These are phyloP conservation scores for Mormyrus lacerda DNA, from an alignment of 2,113 vertebrate genomes.

Conservation along the genomic window DNA sequence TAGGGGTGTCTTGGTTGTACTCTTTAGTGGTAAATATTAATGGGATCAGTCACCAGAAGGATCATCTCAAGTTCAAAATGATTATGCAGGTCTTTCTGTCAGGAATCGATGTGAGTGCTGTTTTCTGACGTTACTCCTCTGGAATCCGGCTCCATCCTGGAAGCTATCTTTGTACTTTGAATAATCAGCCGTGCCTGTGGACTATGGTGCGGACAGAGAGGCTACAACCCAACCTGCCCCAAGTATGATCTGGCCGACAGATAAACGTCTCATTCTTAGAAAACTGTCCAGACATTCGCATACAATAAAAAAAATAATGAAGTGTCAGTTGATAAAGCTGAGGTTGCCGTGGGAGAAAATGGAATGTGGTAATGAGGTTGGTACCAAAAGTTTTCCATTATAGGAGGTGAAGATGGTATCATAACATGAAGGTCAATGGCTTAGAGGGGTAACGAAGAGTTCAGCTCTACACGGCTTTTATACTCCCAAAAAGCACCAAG, in stretches of 20 bases:
- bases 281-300: neutral
- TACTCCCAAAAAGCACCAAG: neutral
- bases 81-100: constrained; percentile 11
- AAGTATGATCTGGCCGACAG: neutral
- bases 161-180: neutral
- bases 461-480: neutral
- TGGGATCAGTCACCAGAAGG: neutral
- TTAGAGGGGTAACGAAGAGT: neutral
- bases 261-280: neutral
- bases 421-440: constrained; percentile 5
- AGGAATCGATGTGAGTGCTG: neutral
- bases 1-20: neutral
- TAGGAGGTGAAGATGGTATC: constrained; percentile 3
- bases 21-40: neutral
- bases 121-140: neutral
- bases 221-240: neutral
- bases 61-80: constrained; percentile 5
- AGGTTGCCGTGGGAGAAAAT: constrained; percentile 5
- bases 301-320: constrained; percentile 9
- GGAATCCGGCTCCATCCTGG: neutral
- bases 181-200: neutral
- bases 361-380: constrained; percentile 5
- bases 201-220: neutral
- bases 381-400: neutral
- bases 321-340: constrained; percentile 6